Percentiles rank a stretch among this genome's conserved stretches.
phyloP scores from a whole-genome alignment of 2,113 vertebrate species.

The Balaenoptera acutorostrata region DNA sequence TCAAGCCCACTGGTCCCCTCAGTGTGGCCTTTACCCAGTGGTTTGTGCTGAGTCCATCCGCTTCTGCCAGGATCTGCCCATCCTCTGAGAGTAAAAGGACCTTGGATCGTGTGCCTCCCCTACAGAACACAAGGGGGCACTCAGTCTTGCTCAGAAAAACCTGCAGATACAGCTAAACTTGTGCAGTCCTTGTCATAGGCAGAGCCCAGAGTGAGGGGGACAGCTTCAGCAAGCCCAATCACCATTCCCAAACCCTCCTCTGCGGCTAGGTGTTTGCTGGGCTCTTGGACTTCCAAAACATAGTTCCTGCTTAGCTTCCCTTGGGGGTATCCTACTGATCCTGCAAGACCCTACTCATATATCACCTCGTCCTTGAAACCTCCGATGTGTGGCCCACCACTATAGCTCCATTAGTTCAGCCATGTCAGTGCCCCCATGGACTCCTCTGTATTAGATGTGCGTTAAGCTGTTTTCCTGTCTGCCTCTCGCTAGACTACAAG shows the following conservation, averaged over 20 bases:
- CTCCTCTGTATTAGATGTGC: background rate
- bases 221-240: background rate
- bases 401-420: background rate
- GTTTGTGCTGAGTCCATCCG: constrained; percentile 89
- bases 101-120: constrained; percentile 89
- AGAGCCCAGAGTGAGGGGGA: background rate
- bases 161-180: background rate
- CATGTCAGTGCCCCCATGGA: background rate
- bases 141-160: background rate
- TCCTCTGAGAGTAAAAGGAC: constrained; percentile 86
- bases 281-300: background rate
- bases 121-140: constrained; percentile 59
- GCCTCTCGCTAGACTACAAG: background rate
- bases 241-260: background rate
- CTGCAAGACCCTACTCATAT: background rate
- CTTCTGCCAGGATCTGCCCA: constrained; percentile 87
- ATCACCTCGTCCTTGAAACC: background rate
- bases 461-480: background rate
- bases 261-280: background rate
- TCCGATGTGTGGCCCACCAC: background rate
- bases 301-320: background rate
- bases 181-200: background rate
- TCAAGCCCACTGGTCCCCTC: background rate
- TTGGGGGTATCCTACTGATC: background rate
- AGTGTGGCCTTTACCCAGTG: constrained; percentile 85